These are phyloP conservation scores for Aulostomus chinensis DNA, from an alignment of 2,797 vertebrate species.

Conservation along the genomic window DNA sequence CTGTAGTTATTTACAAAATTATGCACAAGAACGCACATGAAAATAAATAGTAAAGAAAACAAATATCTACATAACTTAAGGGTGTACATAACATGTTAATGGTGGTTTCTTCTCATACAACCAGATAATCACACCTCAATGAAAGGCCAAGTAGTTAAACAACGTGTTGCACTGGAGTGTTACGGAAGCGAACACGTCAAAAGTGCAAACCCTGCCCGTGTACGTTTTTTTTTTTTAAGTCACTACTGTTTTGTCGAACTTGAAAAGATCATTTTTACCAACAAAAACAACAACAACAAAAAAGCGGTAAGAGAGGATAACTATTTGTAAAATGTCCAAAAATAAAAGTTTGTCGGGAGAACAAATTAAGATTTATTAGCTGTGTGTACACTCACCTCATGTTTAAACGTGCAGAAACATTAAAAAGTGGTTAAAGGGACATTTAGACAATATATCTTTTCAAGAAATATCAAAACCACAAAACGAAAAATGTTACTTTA, in stretches of 20 bases:
- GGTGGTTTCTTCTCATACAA: constrained; percentile 44
- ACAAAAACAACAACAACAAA: constrained; percentile 8
- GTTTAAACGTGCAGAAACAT: constrained; percentile 10
- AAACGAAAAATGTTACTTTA: constrained; percentile 48
- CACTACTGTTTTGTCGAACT: constrained; percentile 2
- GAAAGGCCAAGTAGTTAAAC: constrained; percentile 34
- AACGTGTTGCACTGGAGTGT: constrained; percentile 28
- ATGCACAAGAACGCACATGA: constrained; percentile 81
- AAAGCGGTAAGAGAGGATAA: constrained; percentile 2
- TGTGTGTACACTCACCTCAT: constrained; percentile 1
- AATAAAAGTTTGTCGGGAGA: too few species aligned
- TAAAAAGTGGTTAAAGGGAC: constrained; percentile 68
- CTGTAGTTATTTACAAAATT: constrained; percentile 78
- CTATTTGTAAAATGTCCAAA: too few species aligned
- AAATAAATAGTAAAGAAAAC: constrained; percentile 93
- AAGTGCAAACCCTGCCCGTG: constrained; percentile 65
- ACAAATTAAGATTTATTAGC: neutral
- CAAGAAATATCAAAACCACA: constrained; percentile 38
- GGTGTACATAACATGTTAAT: constrained; percentile 39
- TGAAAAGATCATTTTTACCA: too few species aligned
- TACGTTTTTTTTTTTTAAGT: too few species aligned
- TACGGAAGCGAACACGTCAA: constrained; percentile 20
- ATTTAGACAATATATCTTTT: constrained; percentile 34
- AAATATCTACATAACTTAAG: constrained; percentile 75
- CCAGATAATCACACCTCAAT: constrained; percentile 40